Evolutionary conservation across 1,140 invertebrate genomes (phyloP).

Genomic region (Cotesia vestalis): DNA sequence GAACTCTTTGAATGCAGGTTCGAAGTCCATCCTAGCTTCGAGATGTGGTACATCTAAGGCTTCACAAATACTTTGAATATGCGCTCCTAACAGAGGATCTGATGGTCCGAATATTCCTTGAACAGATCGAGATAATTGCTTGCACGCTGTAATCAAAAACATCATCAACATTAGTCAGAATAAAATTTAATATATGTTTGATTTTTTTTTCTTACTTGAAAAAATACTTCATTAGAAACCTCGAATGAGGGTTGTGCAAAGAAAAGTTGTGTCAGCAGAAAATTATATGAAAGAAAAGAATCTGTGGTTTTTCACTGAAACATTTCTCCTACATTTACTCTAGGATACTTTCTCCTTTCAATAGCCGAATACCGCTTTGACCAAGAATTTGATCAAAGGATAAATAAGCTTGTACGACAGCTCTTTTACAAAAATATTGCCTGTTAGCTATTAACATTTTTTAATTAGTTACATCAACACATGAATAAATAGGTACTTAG

Average conservation of each 20-base stretch:
- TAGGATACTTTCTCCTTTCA: too few species aligned
- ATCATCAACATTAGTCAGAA: neutral
- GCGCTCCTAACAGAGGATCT: slow-evolving; percentile 81
- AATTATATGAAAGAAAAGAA: slow-evolving; percentile 48
- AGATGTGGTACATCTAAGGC: slow-evolving; percentile 89
- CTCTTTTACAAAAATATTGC: too few species aligned
- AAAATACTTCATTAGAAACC: too few species aligned
- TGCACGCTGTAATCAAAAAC: slow-evolving; percentile 78
- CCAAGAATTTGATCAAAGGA: too few species aligned
- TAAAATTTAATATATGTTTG: neutral
- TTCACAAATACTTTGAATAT: slow-evolving; percentile 90
- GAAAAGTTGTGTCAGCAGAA: slow-evolving; percentile 31
- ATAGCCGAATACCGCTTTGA: too few species aligned
- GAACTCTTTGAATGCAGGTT: slow-evolving; percentile 76
- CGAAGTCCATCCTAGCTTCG: slow-evolving; percentile 79
- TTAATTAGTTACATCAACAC: too few species aligned
- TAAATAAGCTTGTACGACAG: too few species aligned
- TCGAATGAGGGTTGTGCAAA: too few species aligned
- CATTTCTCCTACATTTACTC: neutral
- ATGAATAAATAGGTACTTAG: too few species aligned
- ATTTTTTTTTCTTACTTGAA: too few species aligned
- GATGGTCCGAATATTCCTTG: slow-evolving; percentile 90
- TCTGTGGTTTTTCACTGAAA: neutral
- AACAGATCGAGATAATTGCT: slow-evolving; percentile 84
- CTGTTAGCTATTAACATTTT: too few species aligned